phyloP scores from a whole-genome alignment of 2,888 invertebrate genomes.

The Melieria omissa region DNA sequence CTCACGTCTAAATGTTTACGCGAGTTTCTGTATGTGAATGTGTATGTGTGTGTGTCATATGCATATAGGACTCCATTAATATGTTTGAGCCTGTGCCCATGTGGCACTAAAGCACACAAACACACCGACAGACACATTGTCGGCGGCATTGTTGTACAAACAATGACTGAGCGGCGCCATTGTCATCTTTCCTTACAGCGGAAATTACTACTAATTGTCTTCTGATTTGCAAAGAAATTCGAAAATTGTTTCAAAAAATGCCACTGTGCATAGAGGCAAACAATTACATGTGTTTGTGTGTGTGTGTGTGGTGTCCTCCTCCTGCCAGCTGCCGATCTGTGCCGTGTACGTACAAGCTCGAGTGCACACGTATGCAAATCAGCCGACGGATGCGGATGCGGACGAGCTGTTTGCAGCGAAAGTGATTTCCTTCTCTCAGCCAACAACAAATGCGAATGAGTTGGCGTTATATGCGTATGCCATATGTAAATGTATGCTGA shows the following conservation, averaged over 20 bases:
- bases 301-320: not conserved
- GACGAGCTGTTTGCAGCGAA: not conserved
- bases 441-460: not conserved
- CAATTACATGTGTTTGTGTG: conserved; percentile 12
- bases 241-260: conserved; percentile 9
- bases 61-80: not conserved
- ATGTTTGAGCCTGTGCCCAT: not conserved
- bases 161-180: conserved; percentile 19
- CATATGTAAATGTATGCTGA: not conserved
- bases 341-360: no score
- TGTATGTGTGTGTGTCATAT: not conserved
- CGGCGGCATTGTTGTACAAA: conserved; percentile 22
- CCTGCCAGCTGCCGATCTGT: no score
- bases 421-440: conserved; percentile 6
- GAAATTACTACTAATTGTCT: conserved; percentile 45
- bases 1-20: conserved; percentile 8
- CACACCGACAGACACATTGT: not conserved
- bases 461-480: not conserved
- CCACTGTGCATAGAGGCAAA: not conserved
- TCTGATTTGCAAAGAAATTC: conserved; percentile 38
- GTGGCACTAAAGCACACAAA: not conserved
- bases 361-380: not conserved
- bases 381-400: no score
- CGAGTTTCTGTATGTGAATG: not conserved
- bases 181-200: conserved; percentile 14